Conservation (phyloP, 2,888 invertebrate species). For the Philereme transversata region DNA sequence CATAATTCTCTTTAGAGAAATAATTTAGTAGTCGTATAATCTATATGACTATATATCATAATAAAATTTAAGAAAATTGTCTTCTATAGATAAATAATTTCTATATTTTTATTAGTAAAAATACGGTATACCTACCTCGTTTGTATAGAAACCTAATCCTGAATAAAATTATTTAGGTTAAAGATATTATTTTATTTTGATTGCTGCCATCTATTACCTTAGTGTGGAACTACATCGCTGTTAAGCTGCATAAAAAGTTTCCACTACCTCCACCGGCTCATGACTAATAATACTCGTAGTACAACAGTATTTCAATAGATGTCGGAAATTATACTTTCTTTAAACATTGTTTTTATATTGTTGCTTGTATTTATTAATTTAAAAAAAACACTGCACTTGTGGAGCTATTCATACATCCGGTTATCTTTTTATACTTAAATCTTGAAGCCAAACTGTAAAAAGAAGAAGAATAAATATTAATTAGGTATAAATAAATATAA, state of each 20-base stretch:
- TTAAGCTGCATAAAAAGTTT: not conserved
- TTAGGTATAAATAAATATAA: not conserved
- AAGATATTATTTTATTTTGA: no score
- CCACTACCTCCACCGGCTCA: not conserved
- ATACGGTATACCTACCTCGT: no score
- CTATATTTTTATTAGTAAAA: no score
- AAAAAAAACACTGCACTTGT: constrained; percentile 23
- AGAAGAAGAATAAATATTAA: constrained; percentile 26
- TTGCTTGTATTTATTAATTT: no score
- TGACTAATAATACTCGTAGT: no score
- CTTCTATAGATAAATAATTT: no score
- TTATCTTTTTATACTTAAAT: constrained; percentile 38
- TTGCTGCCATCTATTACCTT: constrained; percentile 6
- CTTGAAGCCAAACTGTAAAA: constrained; percentile 69
- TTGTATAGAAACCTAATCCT: no score
- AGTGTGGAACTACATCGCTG: not conserved
- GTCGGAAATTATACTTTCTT: constrained; percentile 5
- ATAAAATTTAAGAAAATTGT: no score
- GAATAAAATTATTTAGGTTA: no score
- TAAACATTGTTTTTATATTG: not conserved
- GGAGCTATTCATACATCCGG: constrained; percentile 38
- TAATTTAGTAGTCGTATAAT: no score
- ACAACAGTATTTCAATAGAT: constrained; percentile 12
- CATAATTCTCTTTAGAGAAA: no score
- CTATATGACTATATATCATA: no score